A percentile compares a stretch with the other conserved stretches of the same genome.
phyloP scores from a whole-genome alignment of 2,888 invertebrate genomes.

The Oscheius sp. region DNA sequence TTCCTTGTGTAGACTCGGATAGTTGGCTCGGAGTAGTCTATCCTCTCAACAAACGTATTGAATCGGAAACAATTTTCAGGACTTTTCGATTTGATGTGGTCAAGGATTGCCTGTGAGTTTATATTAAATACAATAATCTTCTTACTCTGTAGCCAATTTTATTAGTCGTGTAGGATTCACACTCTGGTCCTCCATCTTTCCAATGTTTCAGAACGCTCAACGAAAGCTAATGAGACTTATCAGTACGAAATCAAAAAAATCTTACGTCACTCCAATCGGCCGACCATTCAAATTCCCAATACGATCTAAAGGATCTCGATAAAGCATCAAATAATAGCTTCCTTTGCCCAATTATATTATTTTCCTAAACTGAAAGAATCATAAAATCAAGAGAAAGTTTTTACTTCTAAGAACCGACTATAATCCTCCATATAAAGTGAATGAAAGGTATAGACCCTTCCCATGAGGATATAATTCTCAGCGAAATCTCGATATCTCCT shows the following conservation, averaged over 20 bases:
- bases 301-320: slow-evolving; percentile 57
- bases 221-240: slow-evolving; percentile 41
- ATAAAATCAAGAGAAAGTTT: background rate
- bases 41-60: slow-evolving; percentile 51
- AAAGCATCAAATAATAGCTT: slow-evolving; percentile 57
- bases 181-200: slow-evolving; percentile 60
- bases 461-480: slow-evolving; percentile 44
- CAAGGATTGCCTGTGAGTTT: slow-evolving; percentile 48
- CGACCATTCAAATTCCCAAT: slow-evolving; percentile 68
- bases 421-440: slow-evolving; percentile 49
- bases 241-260: background rate
- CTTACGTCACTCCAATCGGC: slow-evolving; percentile 62
- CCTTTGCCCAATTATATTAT: slow-evolving; percentile 45
- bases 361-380: slow-evolving; percentile 29
- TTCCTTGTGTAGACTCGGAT: background rate
- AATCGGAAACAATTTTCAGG: slow-evolving; percentile 47
- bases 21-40: slow-evolving; percentile 30
- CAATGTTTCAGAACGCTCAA: slow-evolving; percentile 60
- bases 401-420: slow-evolving; percentile 42
- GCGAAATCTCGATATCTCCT: slow-evolving; percentile 49
- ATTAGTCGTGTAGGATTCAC: slow-evolving; percentile 58
- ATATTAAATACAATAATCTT: background rate
- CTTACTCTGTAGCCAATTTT: slow-evolving; percentile 56
- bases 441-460: slow-evolving; percentile 45
- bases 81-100: slow-evolving; percentile 43